Percentiles rank a stretch among this genome's conserved stretches.
Evolutionary conservation across 2,888 invertebrate species (phyloP).

Genomic region (Coenonympha arcania): DNA sequence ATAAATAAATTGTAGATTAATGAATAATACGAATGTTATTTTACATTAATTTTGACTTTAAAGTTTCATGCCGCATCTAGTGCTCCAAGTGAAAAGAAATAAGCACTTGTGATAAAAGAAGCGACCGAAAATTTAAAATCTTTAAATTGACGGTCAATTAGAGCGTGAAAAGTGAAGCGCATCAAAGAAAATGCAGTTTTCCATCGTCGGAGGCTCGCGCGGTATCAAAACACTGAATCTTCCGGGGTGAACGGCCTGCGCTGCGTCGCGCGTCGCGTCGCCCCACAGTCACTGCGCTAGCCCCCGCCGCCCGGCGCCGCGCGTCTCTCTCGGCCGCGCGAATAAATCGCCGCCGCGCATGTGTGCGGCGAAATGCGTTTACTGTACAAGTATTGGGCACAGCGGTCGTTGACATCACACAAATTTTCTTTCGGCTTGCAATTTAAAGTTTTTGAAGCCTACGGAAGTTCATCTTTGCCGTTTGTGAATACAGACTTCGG

Average conservation of each 20-base stretch:
- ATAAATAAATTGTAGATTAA: no score
- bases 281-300: constrained; percentile 52
- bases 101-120: neutral
- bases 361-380: constrained; percentile 69
- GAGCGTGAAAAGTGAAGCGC: constrained; percentile 70
- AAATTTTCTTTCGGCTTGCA: constrained; percentile 47
- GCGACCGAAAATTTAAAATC: constrained; percentile 21
- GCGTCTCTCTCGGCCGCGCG: constrained; percentile 52
- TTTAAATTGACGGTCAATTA: constrained; percentile 48
- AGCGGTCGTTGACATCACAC: constrained; percentile 66
- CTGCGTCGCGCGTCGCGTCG: constrained; percentile 50
- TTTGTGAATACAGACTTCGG: neutral
- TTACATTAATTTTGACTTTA: no score
- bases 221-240: constrained; percentile 74
- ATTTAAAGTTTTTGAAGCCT: constrained; percentile 18
- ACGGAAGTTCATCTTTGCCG: constrained; percentile 6
- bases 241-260: constrained; percentile 70
- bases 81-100: neutral
- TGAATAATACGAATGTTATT: no score
- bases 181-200: constrained; percentile 73
- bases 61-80: no score
- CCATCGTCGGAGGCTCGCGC: constrained; percentile 63
- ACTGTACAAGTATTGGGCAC: constrained; percentile 67
- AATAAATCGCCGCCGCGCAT: constrained; percentile 62
- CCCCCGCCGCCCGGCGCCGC: constrained; percentile 50